Percentiles rank a stretch among this genome's conserved stretches.
phyloP scores from a whole-genome alignment of 2,113 vertebrate species.

The Paratilapia polleni region DNA sequence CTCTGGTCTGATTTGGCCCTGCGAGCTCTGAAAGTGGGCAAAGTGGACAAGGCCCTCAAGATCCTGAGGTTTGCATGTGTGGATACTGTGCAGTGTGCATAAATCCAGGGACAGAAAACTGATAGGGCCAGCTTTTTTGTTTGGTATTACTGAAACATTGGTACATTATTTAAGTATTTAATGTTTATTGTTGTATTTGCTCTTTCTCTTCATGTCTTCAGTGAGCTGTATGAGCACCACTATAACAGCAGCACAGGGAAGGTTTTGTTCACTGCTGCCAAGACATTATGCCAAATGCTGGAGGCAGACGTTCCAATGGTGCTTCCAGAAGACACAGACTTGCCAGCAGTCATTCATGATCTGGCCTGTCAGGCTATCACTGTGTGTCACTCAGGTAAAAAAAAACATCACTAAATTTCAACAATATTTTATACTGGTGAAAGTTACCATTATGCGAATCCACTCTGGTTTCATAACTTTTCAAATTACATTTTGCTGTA shows the following conservation, averaged over 20 bases:
- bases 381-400: slow-evolving; percentile 88
- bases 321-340: slow-evolving; percentile 78
- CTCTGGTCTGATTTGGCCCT: slow-evolving; percentile 86
- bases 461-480: background rate
- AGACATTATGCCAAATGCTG: slow-evolving; percentile 90
- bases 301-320: slow-evolving; percentile 86
- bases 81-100: background rate
- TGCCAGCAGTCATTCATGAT: slow-evolving; percentile 86
- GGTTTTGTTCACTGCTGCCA: slow-evolving; percentile 85
- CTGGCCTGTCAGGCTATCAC: slow-evolving; percentile 90
- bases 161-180: background rate
- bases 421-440: background rate
- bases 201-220: background rate
- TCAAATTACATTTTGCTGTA: background rate
- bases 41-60: slow-evolving; percentile 84
- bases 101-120: background rate
- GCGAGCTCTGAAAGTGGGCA: slow-evolving; percentile 84
- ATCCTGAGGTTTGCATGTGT: slow-evolving; percentile 86
- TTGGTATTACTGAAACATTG: background rate
- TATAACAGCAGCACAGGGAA: slow-evolving; percentile 82
- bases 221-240: slow-evolving; percentile 87
- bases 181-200: background rate
- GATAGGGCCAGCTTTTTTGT: background rate
- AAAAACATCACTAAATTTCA: background rate
- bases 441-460: background rate